Conservation (phyloP, 2,888 invertebrate genomes). For the Tetragonula carbonaria region DNA sequence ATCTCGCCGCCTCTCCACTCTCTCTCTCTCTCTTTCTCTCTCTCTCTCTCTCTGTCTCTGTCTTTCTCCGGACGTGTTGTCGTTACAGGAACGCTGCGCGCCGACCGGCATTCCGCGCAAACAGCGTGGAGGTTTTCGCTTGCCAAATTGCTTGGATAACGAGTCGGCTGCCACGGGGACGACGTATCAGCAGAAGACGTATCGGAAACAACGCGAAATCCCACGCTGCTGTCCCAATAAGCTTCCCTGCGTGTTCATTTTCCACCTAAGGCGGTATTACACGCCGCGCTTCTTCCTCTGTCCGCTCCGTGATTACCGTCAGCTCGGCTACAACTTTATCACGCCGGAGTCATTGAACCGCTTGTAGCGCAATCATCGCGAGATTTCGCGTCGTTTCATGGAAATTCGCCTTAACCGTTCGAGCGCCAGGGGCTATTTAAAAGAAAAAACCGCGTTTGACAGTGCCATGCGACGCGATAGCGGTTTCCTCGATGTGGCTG, state of each 20-base stretch:
- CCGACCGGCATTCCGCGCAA: constrained; percentile 10
- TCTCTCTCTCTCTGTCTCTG: no score
- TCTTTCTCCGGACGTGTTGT: constrained; percentile 9
- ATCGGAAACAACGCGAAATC: background rate
- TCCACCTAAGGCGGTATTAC: constrained; percentile 6
- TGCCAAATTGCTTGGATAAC: constrained; percentile 46
- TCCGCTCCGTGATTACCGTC: background rate
- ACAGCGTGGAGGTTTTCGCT: constrained; percentile 36
- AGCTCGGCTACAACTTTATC: constrained; percentile 3
- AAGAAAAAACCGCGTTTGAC: no score
- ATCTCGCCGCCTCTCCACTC: constrained; percentile 15
- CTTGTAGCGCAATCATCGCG: background rate
- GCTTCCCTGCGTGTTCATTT: constrained; percentile 7
- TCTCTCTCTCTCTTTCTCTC: no score
- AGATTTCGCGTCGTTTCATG: constrained; percentile 32
- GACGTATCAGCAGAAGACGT: background rate
- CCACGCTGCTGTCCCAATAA: constrained; percentile 21
- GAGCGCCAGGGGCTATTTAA: no score
- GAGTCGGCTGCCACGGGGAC: constrained; percentile 10
- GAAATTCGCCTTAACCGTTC: constrained; percentile 35
- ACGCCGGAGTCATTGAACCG: no score
- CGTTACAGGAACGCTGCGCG: constrained; percentile 9
- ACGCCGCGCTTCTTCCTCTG: background rate
- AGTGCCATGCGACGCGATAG: no score
- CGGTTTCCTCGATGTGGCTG: no score